Base-by-base conservation (phyloP, 2,113 vertebrate genomes). In the Picathartes gymnocephalus region DNA sequence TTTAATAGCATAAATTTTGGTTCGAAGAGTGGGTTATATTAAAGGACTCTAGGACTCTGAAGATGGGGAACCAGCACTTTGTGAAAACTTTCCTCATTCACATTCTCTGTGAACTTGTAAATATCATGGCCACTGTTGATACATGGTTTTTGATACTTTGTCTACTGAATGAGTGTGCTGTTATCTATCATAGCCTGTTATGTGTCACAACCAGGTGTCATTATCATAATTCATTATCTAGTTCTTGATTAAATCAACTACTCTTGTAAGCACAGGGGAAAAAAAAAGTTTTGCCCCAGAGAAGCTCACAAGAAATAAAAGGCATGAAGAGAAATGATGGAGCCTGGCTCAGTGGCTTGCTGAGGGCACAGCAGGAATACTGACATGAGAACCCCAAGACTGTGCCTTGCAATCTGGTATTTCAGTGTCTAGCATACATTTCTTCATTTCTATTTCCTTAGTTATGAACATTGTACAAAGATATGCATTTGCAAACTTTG, bases 341-440 rank as follows among this genome's bases (percentile, higher is more conserved):
- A 88, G 9, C 8, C 33, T 5, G 6, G 9, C 13, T 48, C 3
- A 6, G 56, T 78, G 27, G 11, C 30, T 83, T 80, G 6, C 20
- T 51, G 27, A 9, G 7, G 30, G 13, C 33, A 86, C 40, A 66
- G 39, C 9, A 80, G 45, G 42, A 87, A 31, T 0, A 2, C 28
- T 33, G 42, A 23, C 4, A 3, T 0, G 1, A 73, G 21, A 86
- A 28, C 8, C 4, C 12, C 0, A 1, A 70, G 45, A 30, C 24
- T 70, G 19, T 40, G 16, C 33, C 39, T 73, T 39, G 4, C 10
- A 73, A 82, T 86, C 27, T 81, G n/a, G 8, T 71, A 27, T 91
- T 91, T 91, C 4, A 5, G 13, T 42, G 48, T 35, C 61, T 54
- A 44, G 12, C 44, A 68, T 61, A 62, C 3, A 40, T 68, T 81